Evolutionary conservation across 2,797 vertebrate species (phyloP).

Genomic region (Sebastolobus alascanus): DNA sequence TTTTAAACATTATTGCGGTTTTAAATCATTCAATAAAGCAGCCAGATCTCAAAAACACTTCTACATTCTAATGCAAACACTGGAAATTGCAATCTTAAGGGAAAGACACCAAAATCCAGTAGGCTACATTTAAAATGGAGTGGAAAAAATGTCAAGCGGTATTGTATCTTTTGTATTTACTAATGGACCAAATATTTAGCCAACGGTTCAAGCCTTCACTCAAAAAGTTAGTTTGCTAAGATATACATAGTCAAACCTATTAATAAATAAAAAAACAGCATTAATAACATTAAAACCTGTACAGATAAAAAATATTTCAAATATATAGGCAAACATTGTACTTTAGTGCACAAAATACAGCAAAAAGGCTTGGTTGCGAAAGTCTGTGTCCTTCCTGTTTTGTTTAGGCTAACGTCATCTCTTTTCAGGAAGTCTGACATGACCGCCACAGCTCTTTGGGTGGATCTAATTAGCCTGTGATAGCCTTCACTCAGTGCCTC

Average conservation of each 20-base stretch:
- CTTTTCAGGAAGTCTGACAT: constrained; percentile 37
- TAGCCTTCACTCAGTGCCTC: constrained; percentile 36
- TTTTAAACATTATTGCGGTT: constrained; percentile 62
- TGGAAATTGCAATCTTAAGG: constrained; percentile 56
- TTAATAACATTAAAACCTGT: constrained; percentile 78
- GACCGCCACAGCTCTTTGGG: constrained; percentile 39
- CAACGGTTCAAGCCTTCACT: constrained; percentile 67
- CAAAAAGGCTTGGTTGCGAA: constrained; percentile 70
- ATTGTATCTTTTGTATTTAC: constrained; percentile 33
- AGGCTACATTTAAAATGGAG: constrained; percentile 53
- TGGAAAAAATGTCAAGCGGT: constrained; percentile 46
- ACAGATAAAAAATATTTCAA: constrained; percentile 79
- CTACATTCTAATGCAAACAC: constrained; percentile 49
- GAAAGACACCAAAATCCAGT: constrained; percentile 57
- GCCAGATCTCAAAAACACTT: constrained; percentile 44
- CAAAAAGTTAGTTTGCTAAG: constrained; percentile 63
- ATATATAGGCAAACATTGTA: constrained; percentile 84
- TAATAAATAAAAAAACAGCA: constrained; percentile 86
- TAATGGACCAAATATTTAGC: constrained; percentile 45
- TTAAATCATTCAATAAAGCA: constrained; percentile 58
- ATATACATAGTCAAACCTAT: constrained; percentile 69
- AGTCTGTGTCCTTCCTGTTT: constrained; percentile 29
- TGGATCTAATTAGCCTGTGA: constrained; percentile 4
- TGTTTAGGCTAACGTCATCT: neutral
- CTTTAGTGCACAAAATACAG: constrained; percentile 84